Evolutionary conservation across 2,888 invertebrate species (phyloP).

Genomic region (Pharmacophagus antenor): DNA sequence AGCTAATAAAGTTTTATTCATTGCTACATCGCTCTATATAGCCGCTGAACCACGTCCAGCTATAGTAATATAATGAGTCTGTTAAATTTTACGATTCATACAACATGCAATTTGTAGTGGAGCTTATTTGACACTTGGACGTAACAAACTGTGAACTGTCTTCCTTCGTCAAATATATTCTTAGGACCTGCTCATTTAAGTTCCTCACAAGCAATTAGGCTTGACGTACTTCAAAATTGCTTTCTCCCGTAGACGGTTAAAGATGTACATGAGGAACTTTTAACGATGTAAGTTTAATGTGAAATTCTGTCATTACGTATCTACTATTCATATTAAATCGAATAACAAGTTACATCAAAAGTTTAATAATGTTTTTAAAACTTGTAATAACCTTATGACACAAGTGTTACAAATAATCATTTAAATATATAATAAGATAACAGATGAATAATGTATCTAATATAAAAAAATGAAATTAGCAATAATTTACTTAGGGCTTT

Average conservation of each 20-base stretch:
- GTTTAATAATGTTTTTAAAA: neutral
- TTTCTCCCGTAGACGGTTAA: slow-evolving; percentile 5
- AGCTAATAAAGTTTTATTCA: too few relatives aligned
- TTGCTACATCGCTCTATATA: too few relatives aligned
- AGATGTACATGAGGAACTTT: slow-evolving; percentile 18
- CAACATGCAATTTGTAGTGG: neutral
- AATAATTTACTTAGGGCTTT: too few relatives aligned
- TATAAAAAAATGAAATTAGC: too few relatives aligned
- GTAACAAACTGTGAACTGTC: slow-evolving; percentile 3
- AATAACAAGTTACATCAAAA: neutral
- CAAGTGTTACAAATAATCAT: neutral
- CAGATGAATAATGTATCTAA: too few relatives aligned
- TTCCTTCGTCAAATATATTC: slow-evolving; percentile 11
- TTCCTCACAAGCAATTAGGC: slow-evolving; percentile 19
- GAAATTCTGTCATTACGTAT: neutral
- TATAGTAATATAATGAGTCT: neutral
- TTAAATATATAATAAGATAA: too few relatives aligned
- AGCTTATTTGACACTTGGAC: neutral
- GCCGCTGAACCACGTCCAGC: too few relatives aligned
- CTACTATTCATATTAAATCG: neutral
- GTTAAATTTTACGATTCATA: neutral
- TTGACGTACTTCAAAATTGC: slow-evolving; percentile 19
- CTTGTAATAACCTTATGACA: neutral
- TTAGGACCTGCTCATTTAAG: slow-evolving; percentile 20
- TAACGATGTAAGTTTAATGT: slow-evolving; percentile 21